Percentiles rank a stretch among this genome's conserved stretches.
These are phyloP conservation scores for Mimas tiliae DNA, from an alignment of 2,888 invertebrate species.

Conservation along the genomic window DNA sequence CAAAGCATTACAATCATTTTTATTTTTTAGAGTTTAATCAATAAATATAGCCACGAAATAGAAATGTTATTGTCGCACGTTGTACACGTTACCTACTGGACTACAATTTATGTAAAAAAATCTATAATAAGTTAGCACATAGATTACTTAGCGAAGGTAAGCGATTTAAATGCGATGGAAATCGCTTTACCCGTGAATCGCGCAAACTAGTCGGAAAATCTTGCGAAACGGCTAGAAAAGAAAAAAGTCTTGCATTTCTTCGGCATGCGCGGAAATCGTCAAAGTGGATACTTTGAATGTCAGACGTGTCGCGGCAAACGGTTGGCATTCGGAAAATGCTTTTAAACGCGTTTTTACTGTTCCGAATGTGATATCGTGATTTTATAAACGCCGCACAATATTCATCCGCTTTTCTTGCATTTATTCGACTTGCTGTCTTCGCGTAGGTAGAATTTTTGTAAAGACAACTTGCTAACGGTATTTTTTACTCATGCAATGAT, in stretches of 20 bases:
- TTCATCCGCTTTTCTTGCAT: not conserved
- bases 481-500: not conserved
- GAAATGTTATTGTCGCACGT: no score
- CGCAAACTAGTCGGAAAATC: constrained; percentile 25
- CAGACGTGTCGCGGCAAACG: constrained; percentile 27
- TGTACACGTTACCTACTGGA: no score
- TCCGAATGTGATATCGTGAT: constrained; percentile 2
- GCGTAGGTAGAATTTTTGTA: not conserved
- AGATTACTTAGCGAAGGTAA: not conserved
- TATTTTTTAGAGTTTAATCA: no score
- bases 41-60: no score
- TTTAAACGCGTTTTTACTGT: constrained; percentile 24
- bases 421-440: not conserved
- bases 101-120: no score
- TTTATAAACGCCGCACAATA: constrained; percentile 10
- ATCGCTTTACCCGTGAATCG: constrained; percentile 5
- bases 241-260: constrained; percentile 23
- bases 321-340: constrained; percentile 26
- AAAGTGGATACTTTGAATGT: constrained; percentile 29
- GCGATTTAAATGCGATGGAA: not conserved
- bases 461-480: not conserved
- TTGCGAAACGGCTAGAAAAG: constrained; percentile 26
- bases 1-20: no score
- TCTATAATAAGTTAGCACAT: no score
- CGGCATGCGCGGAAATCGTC: constrained; percentile 27